Evolutionary conservation across 2,888 invertebrate genomes (phyloP), one percentile per base, ranked within the genome.

Genomic region (Pelosia muscerda): DNA sequence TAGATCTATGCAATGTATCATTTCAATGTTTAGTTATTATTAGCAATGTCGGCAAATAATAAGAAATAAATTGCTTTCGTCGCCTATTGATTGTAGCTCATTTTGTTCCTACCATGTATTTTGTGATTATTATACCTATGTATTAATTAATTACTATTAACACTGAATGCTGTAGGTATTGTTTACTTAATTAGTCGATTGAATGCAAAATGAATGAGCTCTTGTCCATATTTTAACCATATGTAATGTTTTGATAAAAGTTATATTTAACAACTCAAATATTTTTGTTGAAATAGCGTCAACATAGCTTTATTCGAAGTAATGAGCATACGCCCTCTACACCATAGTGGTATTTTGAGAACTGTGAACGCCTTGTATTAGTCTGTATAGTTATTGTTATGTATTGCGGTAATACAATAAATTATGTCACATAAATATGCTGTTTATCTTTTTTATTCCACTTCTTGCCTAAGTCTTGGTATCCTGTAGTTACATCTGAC

Each of bases 331-430:
- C 63, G 69, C 67, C 54, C 65, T 63, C 62, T 63, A 66, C 75
- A 73, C 73, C 71, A 68, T 85, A 82, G 84, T 84, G 85, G 84
- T 85, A 83, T 84, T 85, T 85, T 78, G 81, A 81, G 83, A 85
- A 80, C 83, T 87, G 86, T 87, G 84, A 88, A 87, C 82, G 84
- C 85, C 78, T 85, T 86, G 80, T 86, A 84, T 84, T 86, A 84
- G 83, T 80, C 75, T 84, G 82, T 86, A 83, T 84, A 86, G 84
- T 82, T 82, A 85, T 82, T 85, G 85, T 86, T 88, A 86, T 87
- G 83, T 88, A 87, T 85, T 88, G 82, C 77, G 74, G 60, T 81
- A 85, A 83, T 85, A 85, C 84, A 86, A 83, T 84, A 84, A 87
- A 82, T 75, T 70, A 81, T 82, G 78, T 49, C 49, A 72, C 74